phyloP scores from a whole-genome alignment of 2,113 vertebrate species.

The Bungarus multicinctus region DNA sequence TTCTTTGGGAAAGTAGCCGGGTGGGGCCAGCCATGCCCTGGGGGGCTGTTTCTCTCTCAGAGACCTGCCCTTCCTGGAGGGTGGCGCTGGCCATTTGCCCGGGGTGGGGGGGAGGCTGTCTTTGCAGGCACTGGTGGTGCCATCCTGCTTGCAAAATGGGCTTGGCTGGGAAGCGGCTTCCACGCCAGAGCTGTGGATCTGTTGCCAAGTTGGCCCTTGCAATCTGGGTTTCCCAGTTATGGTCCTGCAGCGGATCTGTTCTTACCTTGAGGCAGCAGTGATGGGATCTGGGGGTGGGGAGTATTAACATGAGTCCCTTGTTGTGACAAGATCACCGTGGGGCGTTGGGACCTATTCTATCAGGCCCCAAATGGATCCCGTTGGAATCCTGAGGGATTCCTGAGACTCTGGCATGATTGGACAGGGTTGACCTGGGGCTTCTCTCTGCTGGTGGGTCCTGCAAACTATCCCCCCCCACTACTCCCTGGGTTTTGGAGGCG shows the following conservation, averaged over 20 bases:
- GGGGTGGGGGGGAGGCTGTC: not conserved
- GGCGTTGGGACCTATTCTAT: too few relatives aligned
- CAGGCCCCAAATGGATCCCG: not conserved
- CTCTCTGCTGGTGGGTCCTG: not conserved
- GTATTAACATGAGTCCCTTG: not conserved
- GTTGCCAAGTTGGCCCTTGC: not conserved
- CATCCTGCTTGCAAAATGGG: not conserved
- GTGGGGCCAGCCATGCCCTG: not conserved
- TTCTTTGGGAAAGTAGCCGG: too few relatives aligned
- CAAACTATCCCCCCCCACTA: not conserved
- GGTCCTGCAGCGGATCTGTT: not conserved
- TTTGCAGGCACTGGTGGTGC: not conserved
- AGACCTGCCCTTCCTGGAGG: not conserved
- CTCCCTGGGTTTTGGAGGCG: not conserved
- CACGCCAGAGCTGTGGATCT: not conserved
- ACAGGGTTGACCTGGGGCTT: not conserved
- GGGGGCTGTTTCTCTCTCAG: not conserved
- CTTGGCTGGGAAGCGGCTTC: not conserved
- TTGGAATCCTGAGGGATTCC: not conserved
- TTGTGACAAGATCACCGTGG: not conserved
- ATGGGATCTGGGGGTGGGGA: not conserved
- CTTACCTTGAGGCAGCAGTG: not conserved
- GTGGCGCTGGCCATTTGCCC: not conserved
- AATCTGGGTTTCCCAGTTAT: not conserved
- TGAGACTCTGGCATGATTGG: not conserved